phyloP scores from a whole-genome alignment of 2,888 invertebrate genomes.

The Stratiomys singularior region DNA sequence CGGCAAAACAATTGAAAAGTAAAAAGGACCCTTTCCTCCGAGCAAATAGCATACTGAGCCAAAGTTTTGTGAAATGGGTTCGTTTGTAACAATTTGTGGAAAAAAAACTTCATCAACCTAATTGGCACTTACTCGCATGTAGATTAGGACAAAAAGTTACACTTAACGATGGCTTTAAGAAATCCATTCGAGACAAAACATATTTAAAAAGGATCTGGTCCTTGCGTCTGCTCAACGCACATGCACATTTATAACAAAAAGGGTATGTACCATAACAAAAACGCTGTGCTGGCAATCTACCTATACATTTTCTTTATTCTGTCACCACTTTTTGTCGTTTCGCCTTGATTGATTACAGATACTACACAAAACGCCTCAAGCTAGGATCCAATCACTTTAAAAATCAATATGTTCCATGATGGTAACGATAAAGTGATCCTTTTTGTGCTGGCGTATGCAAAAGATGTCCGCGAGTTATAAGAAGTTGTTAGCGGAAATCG shows the following conservation, averaged over 20 bases:
- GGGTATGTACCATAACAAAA: background rate
- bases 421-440: conserved; percentile 5
- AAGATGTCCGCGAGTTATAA: background rate
- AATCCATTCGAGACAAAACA: background rate
- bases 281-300: background rate
- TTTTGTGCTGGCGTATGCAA: conserved; percentile 29
- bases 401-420: conserved; percentile 28
- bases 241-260: background rate
- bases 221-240: background rate
- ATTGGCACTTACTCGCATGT: conserved; percentile 20
- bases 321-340: conserved; percentile 22
- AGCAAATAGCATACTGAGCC: background rate
- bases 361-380: conserved; percentile 12
- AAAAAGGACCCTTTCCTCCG: background rate
- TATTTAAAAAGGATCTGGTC: background rate
- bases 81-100: background rate
- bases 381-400: conserved; percentile 40
- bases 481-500: background rate
- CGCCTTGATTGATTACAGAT: conserved; percentile 25
- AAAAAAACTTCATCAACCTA: conserved; percentile 13
- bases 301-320: conserved; percentile 5
- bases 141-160: conserved; percentile 13
- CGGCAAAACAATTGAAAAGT: background rate
- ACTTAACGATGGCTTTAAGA: background rate
- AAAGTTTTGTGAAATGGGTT: background rate